Evolutionary conservation across 2,888 invertebrate species (phyloP).

Genomic region (Acanthoscelides obtectus): DNA sequence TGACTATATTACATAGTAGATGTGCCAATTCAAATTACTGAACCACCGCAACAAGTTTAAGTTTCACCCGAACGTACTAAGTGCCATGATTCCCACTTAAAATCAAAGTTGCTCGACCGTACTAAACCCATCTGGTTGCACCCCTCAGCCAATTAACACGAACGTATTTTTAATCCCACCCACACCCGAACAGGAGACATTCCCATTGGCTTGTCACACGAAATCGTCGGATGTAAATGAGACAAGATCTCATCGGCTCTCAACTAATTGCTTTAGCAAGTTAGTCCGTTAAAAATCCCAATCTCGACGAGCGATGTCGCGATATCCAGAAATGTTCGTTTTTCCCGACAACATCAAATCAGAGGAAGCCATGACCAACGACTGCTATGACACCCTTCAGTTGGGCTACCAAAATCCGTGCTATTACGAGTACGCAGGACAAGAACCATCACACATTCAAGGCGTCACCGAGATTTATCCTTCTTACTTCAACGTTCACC

Average conservation of each 20-base stretch:
- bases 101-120: background rate
- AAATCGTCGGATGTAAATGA: constrained; percentile 33
- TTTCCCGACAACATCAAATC: constrained; percentile 9
- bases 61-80: too few relatives aligned
- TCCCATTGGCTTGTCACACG: constrained; percentile 27
- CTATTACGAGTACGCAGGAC: background rate
- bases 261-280: constrained; percentile 29
- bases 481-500: constrained; percentile 3
- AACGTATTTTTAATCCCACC: constrained; percentile 26
- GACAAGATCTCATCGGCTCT: constrained; percentile 23
- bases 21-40: too few relatives aligned
- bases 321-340: constrained; percentile 5
- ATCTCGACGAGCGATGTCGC: too few relatives aligned
- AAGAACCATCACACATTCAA: background rate
- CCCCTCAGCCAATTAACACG: constrained; percentile 19
- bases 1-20: too few relatives aligned
- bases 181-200: constrained; percentile 22
- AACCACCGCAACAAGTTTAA: too few relatives aligned
- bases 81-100: background rate
- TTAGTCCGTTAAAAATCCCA: constrained; percentile 19
- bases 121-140: background rate
- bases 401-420: background rate
- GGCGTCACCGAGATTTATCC: background rate
- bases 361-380: background rate
- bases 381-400: background rate